Conservation (phyloP, 2,888 invertebrate species). For the Syrphus vitripennis region DNA sequence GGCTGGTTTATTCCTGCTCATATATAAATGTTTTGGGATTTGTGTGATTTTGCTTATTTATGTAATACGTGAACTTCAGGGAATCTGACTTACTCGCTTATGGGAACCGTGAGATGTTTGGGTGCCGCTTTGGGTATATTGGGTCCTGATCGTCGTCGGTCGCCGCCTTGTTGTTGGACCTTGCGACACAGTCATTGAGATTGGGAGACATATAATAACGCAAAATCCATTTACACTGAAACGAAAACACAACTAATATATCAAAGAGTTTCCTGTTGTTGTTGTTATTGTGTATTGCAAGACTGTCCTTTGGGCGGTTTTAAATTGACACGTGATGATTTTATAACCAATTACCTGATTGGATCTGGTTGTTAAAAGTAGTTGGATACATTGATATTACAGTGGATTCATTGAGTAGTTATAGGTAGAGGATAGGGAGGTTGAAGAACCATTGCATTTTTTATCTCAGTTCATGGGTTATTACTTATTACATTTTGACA, state of each 20-base stretch:
- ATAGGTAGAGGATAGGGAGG: too few relatives aligned
- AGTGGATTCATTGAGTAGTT: neutral
- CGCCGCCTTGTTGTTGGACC: neutral
- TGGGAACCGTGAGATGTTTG: slow-evolving; percentile 36
- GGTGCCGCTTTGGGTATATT: slow-evolving; percentile 23
- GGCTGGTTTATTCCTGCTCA: neutral
- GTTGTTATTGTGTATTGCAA: neutral
- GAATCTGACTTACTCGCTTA: slow-evolving; percentile 65
- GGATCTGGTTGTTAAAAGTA: slow-evolving; percentile 56
- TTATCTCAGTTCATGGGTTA: neutral
- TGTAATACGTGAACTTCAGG: slow-evolving; percentile 65
- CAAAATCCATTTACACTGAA: slow-evolving; percentile 69
- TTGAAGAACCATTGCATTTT: neutral
- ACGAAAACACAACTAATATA: slow-evolving; percentile 69
- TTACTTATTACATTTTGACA: too few relatives aligned
- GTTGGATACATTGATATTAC: neutral
- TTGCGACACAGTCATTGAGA: slow-evolving; percentile 8
- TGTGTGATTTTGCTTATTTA: slow-evolving; percentile 67
- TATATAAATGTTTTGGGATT: slow-evolving; percentile 55
- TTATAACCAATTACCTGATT: slow-evolving; percentile 72
- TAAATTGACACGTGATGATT: slow-evolving; percentile 73
- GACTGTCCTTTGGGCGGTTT: slow-evolving; percentile 53
- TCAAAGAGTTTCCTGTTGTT: slow-evolving; percentile 64
- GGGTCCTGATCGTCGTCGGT: neutral
- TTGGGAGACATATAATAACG: slow-evolving; percentile 56